Evolutionary conservation across 2,888 invertebrate species (phyloP).

Genomic region (Eupeodes latifasciatus): DNA sequence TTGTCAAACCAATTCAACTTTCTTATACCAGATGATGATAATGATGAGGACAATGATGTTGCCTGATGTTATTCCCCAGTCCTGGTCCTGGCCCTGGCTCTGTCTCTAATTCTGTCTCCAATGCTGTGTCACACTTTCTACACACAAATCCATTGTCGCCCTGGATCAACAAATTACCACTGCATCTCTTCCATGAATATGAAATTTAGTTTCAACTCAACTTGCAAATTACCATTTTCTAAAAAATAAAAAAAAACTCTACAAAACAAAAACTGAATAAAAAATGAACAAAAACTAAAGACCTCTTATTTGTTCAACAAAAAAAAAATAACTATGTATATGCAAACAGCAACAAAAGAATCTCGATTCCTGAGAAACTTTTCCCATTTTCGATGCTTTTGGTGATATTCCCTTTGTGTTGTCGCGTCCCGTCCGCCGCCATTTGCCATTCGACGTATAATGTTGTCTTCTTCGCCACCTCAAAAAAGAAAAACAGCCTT

Average conservation of each 20-base stretch:
- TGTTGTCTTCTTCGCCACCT: conserved; percentile 9
- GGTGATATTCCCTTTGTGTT: conserved; percentile 19
- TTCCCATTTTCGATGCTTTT: conserved; percentile 59
- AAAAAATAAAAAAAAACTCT: not conserved
- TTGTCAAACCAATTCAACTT: conserved; percentile 30
- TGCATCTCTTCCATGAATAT: conserved; percentile 71
- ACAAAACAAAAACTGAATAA: conserved; percentile 16
- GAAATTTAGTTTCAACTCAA: conserved; percentile 70
- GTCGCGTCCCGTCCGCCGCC: too few species aligned
- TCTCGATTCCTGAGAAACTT: conserved; percentile 60
- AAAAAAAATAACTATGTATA: conserved; percentile 39
- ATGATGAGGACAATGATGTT: not conserved
- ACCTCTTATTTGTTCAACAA: conserved; percentile 27
- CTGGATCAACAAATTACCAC: conserved; percentile 71
- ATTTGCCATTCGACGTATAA: not conserved
- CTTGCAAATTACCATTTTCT: conserved; percentile 72
- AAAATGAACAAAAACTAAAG: conserved; percentile 15
- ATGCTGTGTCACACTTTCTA: conserved; percentile 34
- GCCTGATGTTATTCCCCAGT: too few species aligned
- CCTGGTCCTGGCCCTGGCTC: too few species aligned
- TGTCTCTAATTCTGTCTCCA: too few species aligned
- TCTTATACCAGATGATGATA: conserved; percentile 13
- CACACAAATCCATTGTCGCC: conserved; percentile 61
- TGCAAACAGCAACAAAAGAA: conserved; percentile 39
- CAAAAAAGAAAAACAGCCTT: not conserved